phyloP scores from a whole-genome alignment of 2,797 vertebrate genomes.

The Chaunax sp. region DNA sequence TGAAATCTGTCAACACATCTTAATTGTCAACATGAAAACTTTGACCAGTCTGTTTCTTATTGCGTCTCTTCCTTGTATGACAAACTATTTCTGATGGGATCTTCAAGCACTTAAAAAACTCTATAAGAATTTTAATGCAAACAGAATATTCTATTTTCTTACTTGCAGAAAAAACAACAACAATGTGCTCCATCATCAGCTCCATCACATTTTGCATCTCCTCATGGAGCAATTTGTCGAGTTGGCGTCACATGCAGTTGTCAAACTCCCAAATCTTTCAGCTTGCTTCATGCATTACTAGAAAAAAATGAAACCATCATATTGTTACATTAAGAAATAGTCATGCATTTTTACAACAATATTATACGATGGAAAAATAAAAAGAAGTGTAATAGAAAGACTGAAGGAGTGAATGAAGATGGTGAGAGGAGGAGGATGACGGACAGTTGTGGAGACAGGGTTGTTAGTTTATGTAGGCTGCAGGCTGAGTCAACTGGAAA shows the following conservation, averaged over 20 bases:
- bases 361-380: background rate
- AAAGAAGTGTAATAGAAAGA: slow-evolving; percentile 66
- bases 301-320: background rate
- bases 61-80: too few species aligned
- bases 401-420: slow-evolving; percentile 42
- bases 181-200: too few species aligned
- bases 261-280: background rate
- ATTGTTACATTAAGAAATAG: background rate
- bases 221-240: background rate
- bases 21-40: too few species aligned
- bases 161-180: too few species aligned
- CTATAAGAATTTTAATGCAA: too few species aligned
- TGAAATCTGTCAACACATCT: too few species aligned
- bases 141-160: too few species aligned
- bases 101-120: too few species aligned
- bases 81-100: too few species aligned
- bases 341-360: background rate
- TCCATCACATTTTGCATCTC: background rate
- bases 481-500: slow-evolving; percentile 95
- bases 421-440: slow-evolving; percentile 84
- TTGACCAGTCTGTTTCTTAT: too few species aligned
- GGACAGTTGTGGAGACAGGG: slow-evolving; percentile 90
- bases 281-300: background rate
- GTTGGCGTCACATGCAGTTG: background rate
- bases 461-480: slow-evolving; percentile 95